phyloP scores from a whole-genome alignment of 2,888 invertebrate genomes.

The Nudaria mundana region DNA sequence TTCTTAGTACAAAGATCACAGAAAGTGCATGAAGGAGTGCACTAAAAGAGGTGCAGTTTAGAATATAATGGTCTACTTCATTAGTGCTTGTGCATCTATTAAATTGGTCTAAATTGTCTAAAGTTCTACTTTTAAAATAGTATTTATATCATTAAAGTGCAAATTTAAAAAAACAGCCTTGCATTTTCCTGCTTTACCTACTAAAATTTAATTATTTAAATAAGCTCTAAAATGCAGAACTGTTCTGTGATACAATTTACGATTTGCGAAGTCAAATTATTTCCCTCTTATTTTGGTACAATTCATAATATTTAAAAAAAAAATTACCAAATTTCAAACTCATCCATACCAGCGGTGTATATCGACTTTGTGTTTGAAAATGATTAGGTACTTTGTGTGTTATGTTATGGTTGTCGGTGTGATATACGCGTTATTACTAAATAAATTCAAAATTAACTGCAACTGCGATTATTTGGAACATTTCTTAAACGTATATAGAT shows the following conservation, averaged over 20 bases:
- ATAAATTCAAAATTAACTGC: constrained; percentile 1
- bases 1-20: constrained; percentile 17
- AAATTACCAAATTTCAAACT: constrained; percentile 67
- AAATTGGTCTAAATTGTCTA: constrained; percentile 32
- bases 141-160: constrained; percentile 34
- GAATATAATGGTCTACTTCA: constrained; percentile 31
- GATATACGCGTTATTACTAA: not conserved
- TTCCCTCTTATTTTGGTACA: constrained; percentile 26
- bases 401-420: constrained; percentile 26
- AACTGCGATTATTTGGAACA: no score
- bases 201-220: constrained; percentile 40
- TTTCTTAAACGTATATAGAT: no score
- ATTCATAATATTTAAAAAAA: no score
- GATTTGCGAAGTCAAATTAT: constrained; percentile 37
- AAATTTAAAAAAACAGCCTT: constrained; percentile 37
- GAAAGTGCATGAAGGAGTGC: constrained; percentile 45
- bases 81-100: constrained; percentile 59
- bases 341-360: constrained; percentile 81
- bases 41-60: constrained; percentile 52
- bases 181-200: constrained; percentile 38
- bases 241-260: constrained; percentile 43
- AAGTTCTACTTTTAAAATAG: constrained; percentile 25
- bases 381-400: constrained; percentile 49
- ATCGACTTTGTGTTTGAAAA: constrained; percentile 60
- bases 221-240: constrained; percentile 37